These are phyloP conservation scores for Botia almorhae DNA, from an alignment of 2,797 vertebrate genomes.

Conservation along the genomic window DNA sequence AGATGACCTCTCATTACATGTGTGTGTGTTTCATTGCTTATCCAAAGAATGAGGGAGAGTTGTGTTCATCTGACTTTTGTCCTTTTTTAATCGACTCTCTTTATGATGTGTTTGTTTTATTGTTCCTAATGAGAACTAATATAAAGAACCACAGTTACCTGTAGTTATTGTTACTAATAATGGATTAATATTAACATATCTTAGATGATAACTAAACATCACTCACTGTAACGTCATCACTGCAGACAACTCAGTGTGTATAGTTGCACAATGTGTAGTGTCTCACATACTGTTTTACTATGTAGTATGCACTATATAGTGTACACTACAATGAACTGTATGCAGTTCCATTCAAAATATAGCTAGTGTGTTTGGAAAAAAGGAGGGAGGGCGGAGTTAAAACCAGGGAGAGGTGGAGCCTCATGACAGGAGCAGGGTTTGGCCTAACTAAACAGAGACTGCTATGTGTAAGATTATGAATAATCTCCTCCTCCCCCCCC, in stretches of 20 bases:
- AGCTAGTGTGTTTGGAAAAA: slow-evolving; percentile 1
- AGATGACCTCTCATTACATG: slow-evolving; percentile 28
- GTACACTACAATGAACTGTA: not conserved
- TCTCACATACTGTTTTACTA: not conserved
- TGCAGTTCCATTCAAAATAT: not conserved
- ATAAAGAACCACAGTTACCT: too few species aligned
- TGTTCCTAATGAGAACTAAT: not conserved
- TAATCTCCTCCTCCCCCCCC: slow-evolving; percentile 64
- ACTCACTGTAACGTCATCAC: too few species aligned
- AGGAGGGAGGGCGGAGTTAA: slow-evolving; percentile 41
- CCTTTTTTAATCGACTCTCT: slow-evolving; percentile 3
- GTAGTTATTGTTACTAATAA: not conserved
- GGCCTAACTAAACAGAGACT: slow-evolving; percentile 29
- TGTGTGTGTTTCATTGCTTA: slow-evolving; percentile 38
- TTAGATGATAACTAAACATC: too few species aligned
- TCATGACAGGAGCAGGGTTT: slow-evolving; percentile 39
- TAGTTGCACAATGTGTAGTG: not conserved
- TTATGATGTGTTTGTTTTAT: not conserved
- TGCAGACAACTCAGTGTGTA: too few species aligned
- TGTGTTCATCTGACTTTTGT: not conserved
- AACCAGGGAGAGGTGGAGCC: slow-evolving; percentile 35
- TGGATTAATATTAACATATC: not conserved
- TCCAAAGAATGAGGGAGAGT: not conserved
- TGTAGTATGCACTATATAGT: not conserved
- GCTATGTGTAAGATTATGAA: slow-evolving; percentile 72